Percentiles rank a stretch among this genome's conserved stretches.
These are phyloP conservation scores for Tiphia femorata DNA, from an alignment of 2,888 invertebrate species.

Conservation along the genomic window DNA sequence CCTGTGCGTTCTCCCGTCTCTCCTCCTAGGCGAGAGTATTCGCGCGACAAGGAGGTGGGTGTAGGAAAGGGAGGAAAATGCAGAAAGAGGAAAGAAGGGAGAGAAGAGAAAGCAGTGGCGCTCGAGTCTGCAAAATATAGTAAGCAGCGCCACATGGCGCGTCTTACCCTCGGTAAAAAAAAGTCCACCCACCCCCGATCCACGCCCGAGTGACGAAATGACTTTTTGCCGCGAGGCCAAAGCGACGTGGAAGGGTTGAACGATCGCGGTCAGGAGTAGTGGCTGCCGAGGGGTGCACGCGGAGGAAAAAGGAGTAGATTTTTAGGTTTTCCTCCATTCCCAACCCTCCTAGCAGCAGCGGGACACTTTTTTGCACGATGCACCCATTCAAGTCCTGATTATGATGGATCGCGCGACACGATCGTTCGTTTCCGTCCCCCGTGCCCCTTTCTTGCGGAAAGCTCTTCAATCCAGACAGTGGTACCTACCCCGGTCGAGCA, in stretches of 20 bases:
- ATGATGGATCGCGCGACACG: neutral
- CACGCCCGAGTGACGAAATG: constrained; percentile 23
- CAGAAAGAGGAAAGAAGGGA: neutral
- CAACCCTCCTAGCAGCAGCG: neutral
- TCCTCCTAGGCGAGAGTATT: no score
- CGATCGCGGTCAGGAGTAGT: no score
- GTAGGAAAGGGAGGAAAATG: neutral
- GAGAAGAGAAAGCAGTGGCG: neutral
- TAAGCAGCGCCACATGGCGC: constrained; percentile 25
- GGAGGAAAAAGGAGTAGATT: constrained; percentile 26
- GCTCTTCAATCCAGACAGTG: neutral
- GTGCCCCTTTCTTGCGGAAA: neutral
- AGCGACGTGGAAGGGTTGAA: constrained; percentile 38
- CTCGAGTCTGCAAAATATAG: constrained; percentile 20
- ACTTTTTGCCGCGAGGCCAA: constrained; percentile 26
- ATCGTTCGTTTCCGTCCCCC: no score
- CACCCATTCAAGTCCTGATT: no score
- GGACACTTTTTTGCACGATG: neutral
- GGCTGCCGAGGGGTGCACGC: no score
- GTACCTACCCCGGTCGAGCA: neutral
- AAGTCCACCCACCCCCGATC: neutral
- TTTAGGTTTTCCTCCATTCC: constrained; percentile 18
- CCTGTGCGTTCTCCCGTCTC: no score
- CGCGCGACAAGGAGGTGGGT: neutral
- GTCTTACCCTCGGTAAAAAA: constrained; percentile 18